Conservation (phyloP, 2,113 vertebrate species). For the Holacanthus passer region DNA sequence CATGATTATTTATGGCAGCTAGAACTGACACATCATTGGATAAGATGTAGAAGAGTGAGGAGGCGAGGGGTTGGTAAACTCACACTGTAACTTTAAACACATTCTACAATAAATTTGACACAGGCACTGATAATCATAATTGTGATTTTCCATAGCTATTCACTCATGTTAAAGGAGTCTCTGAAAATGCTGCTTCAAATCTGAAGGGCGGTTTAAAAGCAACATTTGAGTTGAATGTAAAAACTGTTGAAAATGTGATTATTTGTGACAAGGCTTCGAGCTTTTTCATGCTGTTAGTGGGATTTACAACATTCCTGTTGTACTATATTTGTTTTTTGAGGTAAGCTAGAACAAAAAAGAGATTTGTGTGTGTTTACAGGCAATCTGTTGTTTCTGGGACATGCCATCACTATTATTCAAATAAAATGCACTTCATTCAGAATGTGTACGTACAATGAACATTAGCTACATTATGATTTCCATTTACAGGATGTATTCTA, state of each 20-base stretch:
- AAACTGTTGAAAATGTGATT: conserved; percentile 72
- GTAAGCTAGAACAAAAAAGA: conserved; percentile 55
- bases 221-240: conserved; percentile 77
- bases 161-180: conserved; percentile 69
- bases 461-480: conserved; percentile 46
- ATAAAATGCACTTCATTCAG: conserved; percentile 54
- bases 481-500: conserved; percentile 49
- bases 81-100: conserved; percentile 38
- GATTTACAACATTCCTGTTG: conserved; percentile 67
- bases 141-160: conserved; percentile 52
- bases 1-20: conserved; percentile 79
- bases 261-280: conserved; percentile 59
- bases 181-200: conserved; percentile 48
- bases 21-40: conserved; percentile 30
- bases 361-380: conserved; percentile 74
- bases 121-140: conserved; percentile 13
- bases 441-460: conserved; percentile 57
- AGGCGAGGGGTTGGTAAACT: conserved; percentile 8
- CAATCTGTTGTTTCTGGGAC: conserved; percentile 62
- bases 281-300: conserved; percentile 60
- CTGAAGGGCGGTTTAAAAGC: conserved; percentile 51
- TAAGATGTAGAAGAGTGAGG: background rate
- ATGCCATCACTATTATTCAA: conserved; percentile 49
- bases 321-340: conserved; percentile 54
- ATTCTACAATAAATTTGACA: conserved; percentile 18